These are phyloP conservation scores for Microtus richardsoni DNA, from an alignment of 2,113 vertebrate species.

Conservation along the genomic window DNA sequence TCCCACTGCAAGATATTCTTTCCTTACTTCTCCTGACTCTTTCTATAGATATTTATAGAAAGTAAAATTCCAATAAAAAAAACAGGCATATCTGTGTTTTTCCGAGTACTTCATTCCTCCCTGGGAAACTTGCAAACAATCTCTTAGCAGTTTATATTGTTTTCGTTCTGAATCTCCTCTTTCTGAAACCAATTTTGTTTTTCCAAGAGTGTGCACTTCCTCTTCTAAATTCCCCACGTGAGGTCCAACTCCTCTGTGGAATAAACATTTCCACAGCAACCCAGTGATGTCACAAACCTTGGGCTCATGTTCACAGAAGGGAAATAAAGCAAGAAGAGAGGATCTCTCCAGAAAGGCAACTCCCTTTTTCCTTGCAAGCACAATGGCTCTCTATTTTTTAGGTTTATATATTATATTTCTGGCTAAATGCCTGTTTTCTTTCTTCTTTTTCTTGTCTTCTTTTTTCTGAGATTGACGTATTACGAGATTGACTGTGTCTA, in stretches of 20 bases:
- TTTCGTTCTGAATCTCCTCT: conserved; percentile 50
- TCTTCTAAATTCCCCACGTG: conserved; percentile 41
- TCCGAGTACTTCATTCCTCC: not conserved
- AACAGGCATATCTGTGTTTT: not conserved
- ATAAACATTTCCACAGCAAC: conserved; percentile 64
- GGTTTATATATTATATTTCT: conserved; percentile 8
- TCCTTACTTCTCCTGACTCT: not conserved
- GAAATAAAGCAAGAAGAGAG: conserved; percentile 23
- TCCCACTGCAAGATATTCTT: conserved; percentile 25
- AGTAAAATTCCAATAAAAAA: conserved; percentile 66
- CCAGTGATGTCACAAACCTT: not conserved
- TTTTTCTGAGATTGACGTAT: conserved; percentile 6
- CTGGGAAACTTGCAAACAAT: conserved; percentile 31
- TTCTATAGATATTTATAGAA: conserved; percentile 45
- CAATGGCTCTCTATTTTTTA: not conserved
- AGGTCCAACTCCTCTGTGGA: conserved; percentile 18
- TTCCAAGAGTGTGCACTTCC: conserved; percentile 69
- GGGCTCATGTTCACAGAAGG: not conserved
- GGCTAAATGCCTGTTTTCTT: conserved; percentile 58
- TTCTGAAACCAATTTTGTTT: conserved; percentile 61
- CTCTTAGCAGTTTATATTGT: conserved; percentile 27
- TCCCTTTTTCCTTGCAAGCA: not conserved
- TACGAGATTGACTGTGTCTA: conserved; percentile 24
- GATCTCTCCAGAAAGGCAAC: not conserved
- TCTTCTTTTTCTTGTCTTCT: not conserved